Conservation (phyloP, 23 tunicate genomes). For the Corella eumyota region DNA sequence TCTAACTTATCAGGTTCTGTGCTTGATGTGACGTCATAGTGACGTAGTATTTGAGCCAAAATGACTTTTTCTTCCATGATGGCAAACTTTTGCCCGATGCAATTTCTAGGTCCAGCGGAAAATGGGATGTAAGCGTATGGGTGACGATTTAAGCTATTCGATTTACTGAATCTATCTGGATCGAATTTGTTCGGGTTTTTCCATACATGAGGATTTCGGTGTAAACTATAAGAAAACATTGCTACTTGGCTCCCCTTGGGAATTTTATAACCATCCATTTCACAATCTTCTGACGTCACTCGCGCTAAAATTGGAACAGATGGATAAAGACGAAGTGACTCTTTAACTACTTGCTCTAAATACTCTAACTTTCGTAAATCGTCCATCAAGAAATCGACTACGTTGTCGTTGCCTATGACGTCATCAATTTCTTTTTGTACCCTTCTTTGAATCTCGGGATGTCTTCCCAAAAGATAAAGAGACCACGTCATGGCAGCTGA, state of each 20-base stretch:
- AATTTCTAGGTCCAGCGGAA: constrained; percentile 95
- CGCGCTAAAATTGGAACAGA: constrained; percentile 87
- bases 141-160: constrained; percentile 41
- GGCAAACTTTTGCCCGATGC: constrained; percentile 98
- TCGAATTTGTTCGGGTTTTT: constrained; percentile 59
- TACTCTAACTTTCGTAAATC: constrained; percentile 58
- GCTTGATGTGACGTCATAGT: constrained; percentile 23
- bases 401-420: constrained; percentile 76
- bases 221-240: constrained; percentile 38
- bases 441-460: constrained; percentile 59
- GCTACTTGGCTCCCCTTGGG: constrained; percentile 67
- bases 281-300: constrained; percentile 62
- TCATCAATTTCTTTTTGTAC: constrained; percentile 65
- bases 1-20: constrained; percentile 30
- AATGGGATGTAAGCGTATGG: constrained; percentile 90
- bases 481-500: constrained; percentile 99
- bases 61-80: constrained; percentile 70
- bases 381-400: constrained; percentile 37
- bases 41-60: too few relatives aligned
- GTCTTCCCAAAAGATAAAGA: constrained; percentile 57
- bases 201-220: constrained; percentile 71
- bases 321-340: constrained; percentile 69
- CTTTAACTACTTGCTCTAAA: constrained; percentile 78
- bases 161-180: constrained; percentile 56
- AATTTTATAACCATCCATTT: constrained; percentile 37